Base-by-base conservation (phyloP, 1,140 invertebrate genomes). In the Frieseomelitta varia region DNA sequence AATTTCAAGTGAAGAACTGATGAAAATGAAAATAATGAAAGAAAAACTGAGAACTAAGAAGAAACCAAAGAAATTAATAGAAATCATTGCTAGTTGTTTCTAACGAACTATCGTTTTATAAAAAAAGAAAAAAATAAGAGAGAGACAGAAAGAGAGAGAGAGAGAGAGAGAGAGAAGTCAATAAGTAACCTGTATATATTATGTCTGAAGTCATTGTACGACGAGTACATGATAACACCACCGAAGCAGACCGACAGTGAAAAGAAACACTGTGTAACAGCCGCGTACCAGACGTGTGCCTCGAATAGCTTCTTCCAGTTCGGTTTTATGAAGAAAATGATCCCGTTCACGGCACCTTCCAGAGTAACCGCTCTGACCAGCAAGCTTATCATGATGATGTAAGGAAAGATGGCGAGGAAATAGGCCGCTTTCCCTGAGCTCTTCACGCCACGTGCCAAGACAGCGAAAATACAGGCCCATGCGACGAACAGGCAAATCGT, bases 261-360 rank as follows among this genome's bases (percentile, higher is more conserved):
- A 92, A 98, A 98, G 92, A 97, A 97, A 87, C 97, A 97, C 92
- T 98, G 97, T 2, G 97, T 97, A 0, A 97, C 97, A 27, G 97
- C 97, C 61, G 97, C 96, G 88, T 97, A 97, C 97, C 97, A 98
- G 4, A 97, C 96, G 93, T 97, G 94, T n/a, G 96, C 95, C 81
- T 96, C 95, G 12, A 96, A 91, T 1, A 97, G 91, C 91, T 97
- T 96, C 4, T 92, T 91, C 96, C 96, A 97, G 58, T 97, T 92
- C 1, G 97, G 97, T 87, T 95, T 95, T 63, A 97, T 94, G 86
- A 97, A 97, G 92, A 96, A 97, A 3, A 96, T 91, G 75, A 98
- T 97, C 24, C 98, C 98, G 69, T 97, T 95, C 65, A 86, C 58
- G 2, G 93, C 91, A 51, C 93, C 91, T 58, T 92, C 93, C 58